Evolutionary conservation across 2,797 vertebrate genomes (phyloP).

Genomic region (Pipistrellus kuhlii): DNA sequence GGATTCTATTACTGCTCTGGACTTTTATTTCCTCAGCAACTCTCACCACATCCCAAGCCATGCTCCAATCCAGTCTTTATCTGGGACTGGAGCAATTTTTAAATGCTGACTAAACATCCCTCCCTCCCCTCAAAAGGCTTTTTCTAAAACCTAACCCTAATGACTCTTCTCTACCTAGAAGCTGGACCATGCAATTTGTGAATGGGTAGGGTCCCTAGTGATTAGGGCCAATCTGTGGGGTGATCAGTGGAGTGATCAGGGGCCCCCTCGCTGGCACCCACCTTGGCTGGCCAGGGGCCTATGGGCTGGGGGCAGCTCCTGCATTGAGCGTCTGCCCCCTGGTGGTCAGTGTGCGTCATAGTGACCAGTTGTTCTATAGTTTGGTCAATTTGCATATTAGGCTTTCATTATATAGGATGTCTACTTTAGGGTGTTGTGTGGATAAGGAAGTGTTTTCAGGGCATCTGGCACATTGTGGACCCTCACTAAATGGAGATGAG

Average conservation of each 20-base stretch:
- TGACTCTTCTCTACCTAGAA: background rate
- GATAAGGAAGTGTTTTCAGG: background rate
- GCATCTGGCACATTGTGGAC: background rate
- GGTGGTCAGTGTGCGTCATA: no score
- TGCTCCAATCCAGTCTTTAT: background rate
- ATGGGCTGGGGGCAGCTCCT: no score
- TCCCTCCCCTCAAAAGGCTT: background rate
- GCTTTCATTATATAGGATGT: background rate
- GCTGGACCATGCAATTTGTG: background rate
- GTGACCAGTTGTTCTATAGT: no score
- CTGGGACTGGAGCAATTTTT: background rate
- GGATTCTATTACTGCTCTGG: background rate
- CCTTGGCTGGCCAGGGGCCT: no score
- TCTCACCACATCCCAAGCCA: background rate
- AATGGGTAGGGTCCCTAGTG: no score
- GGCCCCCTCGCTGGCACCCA: no score
- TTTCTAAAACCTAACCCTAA: background rate
- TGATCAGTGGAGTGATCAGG: rapidly evolving
- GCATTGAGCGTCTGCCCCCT: no score
- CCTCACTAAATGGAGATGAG: background rate
- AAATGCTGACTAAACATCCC: background rate
- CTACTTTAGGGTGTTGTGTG: background rate
- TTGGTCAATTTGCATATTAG: no score
- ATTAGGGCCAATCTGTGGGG: no score
- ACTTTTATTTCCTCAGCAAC: background rate